Base-by-base conservation (phyloP, 2,113 vertebrate genomes). In the Numida meleagris region DNA sequence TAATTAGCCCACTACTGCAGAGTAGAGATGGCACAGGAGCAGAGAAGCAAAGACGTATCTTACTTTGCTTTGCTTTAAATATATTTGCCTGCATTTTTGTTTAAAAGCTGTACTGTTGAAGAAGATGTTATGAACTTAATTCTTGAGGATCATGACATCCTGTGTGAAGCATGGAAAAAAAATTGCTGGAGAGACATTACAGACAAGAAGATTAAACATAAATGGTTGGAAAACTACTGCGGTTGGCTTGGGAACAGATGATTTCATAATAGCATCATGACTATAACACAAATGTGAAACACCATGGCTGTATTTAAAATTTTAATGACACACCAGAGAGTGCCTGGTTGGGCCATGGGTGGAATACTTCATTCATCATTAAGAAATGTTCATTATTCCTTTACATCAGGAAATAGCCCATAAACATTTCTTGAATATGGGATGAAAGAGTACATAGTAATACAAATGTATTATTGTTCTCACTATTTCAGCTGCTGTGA, bases 61-160 rank as follows among this genome's bases (percentile, higher is more conserved):
- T 92, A 55, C n/a, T 85, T 20, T 63, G 38, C 46, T 92, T 95
- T n/a, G 46, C 90, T 95, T 93, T 82, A 86, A 92, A 78, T n/a
- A 87, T 85, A 96, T 21, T 73, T 67, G 89, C 46, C 66, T 94
- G 33, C 8, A 36, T 10, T 48, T 86, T 65, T 89, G 5, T 53
- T 79, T 84, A 88, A 94, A 94, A 94, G 67, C 24, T 85, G 29
- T 62, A 82, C 85, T 96, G 68, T 57, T 95, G n/a, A 43, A 95
- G 58, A 92, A 94, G 86, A 93, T 94, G n/a, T 87, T 84, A 34
- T 66, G 46, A 77, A 94, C 17, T 42, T 79, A 77, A 62, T 3
- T 5, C n/a, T 76, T 87, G 29, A 89, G 34, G 36, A n/a, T 77
- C 66, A 61, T 61, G 62, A 33, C 21, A 75, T n/a, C 21, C 65